Evolutionary conservation across 2,113 vertebrate genomes (phyloP), one percentile per base, ranked within the genome.

Genomic region (Eira barbara): DNA sequence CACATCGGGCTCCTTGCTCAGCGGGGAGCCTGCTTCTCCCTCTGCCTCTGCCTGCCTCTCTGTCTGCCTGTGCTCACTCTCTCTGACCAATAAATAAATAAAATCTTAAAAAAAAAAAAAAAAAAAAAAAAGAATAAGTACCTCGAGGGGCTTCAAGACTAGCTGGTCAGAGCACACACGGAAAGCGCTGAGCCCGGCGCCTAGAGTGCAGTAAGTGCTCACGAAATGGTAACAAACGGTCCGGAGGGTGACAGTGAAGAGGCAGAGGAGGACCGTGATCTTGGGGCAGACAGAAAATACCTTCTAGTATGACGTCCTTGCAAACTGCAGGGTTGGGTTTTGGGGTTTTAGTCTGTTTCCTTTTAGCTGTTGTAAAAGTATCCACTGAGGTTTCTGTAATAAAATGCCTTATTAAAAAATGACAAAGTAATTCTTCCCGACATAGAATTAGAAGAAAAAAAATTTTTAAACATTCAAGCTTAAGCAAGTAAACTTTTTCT

Each of bases 401-500:
- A 95, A 89, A 88, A 90, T 39, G 18, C 13, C 71, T 73, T 55
- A 34, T 6, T 80, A n/a, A 89, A 96, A 93, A 73, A 84, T 21
- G 55, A 55, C 47, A 87, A 90, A 89, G 29, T 6, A 88, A 93
- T 79, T 80, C 57, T 95, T 61, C 18, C 25, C 31, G 92, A 91
- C 2, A 12, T 13, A 90, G 1, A 86, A 79, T 80, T 92, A 52
- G n/a, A 88, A 71, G 20, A 14, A 89, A 57, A 90, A 82, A 36
- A 29, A 18, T 18, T 47, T 55, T 42, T 52, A 34, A 36, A 76
- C 34, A 65, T 65, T 73, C 17, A 93, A 94, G 84, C 25, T 49
- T 74, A 47, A 87, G 61, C 21, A 96, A 95, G 59, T 31, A 91
- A 96, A 94, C 25, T 81, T 94, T 23, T 49, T 95, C 80, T 95